Evolutionary conservation across 2,797 vertebrate species (phyloP), one percentile per base, ranked within the genome.

Genomic region (Bradypus variegatus): DNA sequence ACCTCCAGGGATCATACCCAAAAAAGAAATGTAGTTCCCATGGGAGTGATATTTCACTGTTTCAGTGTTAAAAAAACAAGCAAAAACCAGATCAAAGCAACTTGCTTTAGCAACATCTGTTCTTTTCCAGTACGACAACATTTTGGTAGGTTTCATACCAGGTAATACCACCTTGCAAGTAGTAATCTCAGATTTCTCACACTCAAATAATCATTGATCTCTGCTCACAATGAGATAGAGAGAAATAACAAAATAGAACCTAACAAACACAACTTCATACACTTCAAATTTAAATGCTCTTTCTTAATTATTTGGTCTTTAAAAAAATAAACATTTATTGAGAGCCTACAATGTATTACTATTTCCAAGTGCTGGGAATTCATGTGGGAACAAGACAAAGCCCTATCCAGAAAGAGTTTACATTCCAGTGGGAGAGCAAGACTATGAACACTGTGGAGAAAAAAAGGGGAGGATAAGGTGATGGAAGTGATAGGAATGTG

Each of bases 21-120:
- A 55, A 45, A 38, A 50, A 55, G 79, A 36, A 65, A 36, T 7
- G 6, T 3, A 18, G 11, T 70, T 69, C 50, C 33, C 8, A 21
- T 29, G n/a, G n/a, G 33, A 78, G 79, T 77, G 55, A 64, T 23
- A 64, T 14, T n/a, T 73, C 38, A 53, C 45, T 53, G 3, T 76
- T 64, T 84, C 69, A 50, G 48, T 38, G 89, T 89, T 79, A 18
- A 86, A 91, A 89, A 65, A 48, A 78, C n/a, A 29, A 53, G 50
- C 27, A 81, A 75, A 41, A 84, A 67, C 2, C 19, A 67, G 41
- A 85, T 41, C 25, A 36, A 89, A 86, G 77, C 16, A 38, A 31
- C 25, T 10, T 75, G 29, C 38, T 67, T 67, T 55, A 58, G 36
- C 31, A 64, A 21, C 55, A 48, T 36, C 69, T 64, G 27, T 41